phyloP scores from a whole-genome alignment of 2,797 vertebrate genomes.

The Darevskia mixta region DNA sequence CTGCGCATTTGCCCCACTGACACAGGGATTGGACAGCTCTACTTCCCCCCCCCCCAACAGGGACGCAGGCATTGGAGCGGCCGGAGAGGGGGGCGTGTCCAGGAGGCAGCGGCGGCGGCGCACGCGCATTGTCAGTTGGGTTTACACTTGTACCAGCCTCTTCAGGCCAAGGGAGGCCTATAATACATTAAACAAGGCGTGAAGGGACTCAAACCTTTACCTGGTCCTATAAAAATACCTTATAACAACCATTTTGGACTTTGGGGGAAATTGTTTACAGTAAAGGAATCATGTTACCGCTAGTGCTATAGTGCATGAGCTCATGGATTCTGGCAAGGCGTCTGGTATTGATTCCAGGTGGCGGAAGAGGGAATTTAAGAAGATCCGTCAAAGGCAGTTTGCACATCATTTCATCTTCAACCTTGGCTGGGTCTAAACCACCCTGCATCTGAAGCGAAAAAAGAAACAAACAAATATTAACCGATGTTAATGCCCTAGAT shows the following conservation, averaged over 20 bases:
- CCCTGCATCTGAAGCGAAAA: constrained; percentile 77
- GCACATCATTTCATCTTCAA: constrained; percentile 86
- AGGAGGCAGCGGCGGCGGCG: too few relatives aligned
- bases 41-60: too few relatives aligned
- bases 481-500: background rate
- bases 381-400: constrained; percentile 77
- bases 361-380: constrained; percentile 74
- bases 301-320: constrained; percentile 86
- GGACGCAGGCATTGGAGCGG: too few relatives aligned
- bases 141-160: background rate
- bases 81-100: too few relatives aligned
- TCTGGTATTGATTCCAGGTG: constrained; percentile 68
- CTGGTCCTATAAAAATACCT: background rate
- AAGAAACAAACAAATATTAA: constrained; percentile 38
- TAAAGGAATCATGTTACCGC: constrained; percentile 78
- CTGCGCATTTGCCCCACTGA: too few relatives aligned
- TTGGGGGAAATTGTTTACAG: background rate
- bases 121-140: too few relatives aligned
- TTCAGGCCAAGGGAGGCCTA: background rate
- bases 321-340: constrained; percentile 84
- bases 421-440: constrained; percentile 80
- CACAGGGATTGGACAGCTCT: too few relatives aligned
- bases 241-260: background rate
- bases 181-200: background rate
- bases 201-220: background rate